Conservation (phyloP, 2,888 invertebrate genomes). For the Leucophenga maculata region DNA sequence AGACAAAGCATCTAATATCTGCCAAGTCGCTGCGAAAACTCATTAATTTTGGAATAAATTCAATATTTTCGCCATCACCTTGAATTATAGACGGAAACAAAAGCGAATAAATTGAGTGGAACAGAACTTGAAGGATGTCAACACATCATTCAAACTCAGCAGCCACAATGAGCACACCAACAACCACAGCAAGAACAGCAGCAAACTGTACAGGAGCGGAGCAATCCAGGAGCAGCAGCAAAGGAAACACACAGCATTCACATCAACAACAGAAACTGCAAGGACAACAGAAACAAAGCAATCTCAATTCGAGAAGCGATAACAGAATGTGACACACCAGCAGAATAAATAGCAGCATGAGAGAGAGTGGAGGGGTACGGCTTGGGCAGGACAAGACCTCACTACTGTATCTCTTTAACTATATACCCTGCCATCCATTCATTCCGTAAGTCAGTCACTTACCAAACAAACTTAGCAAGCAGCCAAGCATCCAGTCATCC, state of each 20-base stretch:
- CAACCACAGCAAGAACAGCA: background rate
- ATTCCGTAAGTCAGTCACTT: too few relatives aligned
- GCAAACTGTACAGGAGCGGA: background rate
- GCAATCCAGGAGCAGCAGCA: background rate
- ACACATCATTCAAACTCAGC: slow-evolving; percentile 15
- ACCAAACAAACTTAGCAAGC: background rate
- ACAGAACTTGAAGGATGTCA: slow-evolving; percentile 16
- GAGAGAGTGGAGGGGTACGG: background rate
- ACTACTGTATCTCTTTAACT: background rate
- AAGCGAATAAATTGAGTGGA: slow-evolving; percentile 20
- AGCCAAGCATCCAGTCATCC: background rate
- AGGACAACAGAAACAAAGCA: slow-evolving; percentile 10
- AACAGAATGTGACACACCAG: slow-evolving; percentile 1
- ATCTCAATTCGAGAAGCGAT: slow-evolving; percentile 6
- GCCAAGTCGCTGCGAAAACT: slow-evolving; percentile 5
- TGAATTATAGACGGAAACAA: slow-evolving; percentile 15
- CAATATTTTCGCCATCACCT: slow-evolving; percentile 19
- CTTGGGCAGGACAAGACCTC: background rate
- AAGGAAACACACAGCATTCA: background rate
- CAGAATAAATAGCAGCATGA: background rate
- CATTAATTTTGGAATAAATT: slow-evolving; percentile 14
- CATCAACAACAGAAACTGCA: slow-evolving; percentile 5
- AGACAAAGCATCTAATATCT: slow-evolving; percentile 11
- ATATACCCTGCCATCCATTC: too few relatives aligned
- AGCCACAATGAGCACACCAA: background rate